Percentiles rank a stretch among this genome's conserved stretches.
Evolutionary conservation across 2,888 invertebrate species (phyloP).

Genomic region (Pharmacophagus antenor): DNA sequence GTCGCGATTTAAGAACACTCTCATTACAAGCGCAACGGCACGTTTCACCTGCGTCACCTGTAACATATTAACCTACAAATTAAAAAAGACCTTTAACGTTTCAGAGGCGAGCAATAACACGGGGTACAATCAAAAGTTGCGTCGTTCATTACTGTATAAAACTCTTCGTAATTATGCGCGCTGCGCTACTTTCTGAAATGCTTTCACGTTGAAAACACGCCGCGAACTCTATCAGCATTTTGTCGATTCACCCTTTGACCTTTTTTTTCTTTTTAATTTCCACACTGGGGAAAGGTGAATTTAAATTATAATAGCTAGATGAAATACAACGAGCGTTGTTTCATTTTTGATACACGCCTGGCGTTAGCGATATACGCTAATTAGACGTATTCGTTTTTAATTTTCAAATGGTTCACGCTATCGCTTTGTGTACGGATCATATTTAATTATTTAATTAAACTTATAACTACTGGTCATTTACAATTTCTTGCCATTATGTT

Average conservation of each 20-base stretch:
- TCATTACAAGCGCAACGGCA: no score
- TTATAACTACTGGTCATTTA: no score
- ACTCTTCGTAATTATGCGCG: constrained; percentile 26
- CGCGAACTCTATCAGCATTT: constrained; percentile 25
- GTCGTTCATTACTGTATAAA: constrained; percentile 24
- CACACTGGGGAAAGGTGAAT: neutral
- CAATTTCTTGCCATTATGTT: no score
- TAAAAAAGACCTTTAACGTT: constrained; percentile 11
- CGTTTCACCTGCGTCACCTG: no score
- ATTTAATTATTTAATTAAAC: no score
- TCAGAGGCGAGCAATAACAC: constrained; percentile 3
- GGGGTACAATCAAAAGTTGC: constrained; percentile 17
- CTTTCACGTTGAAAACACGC: constrained; percentile 24
- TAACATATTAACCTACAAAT: neutral
- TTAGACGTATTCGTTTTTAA: no score
- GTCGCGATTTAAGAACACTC: no score
- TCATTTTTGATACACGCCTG: neutral
- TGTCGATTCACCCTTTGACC: constrained; percentile 25
- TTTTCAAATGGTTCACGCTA: no score
- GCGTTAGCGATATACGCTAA: no score
- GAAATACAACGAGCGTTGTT: neutral
- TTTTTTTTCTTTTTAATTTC: constrained; percentile 24
- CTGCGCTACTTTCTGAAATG: constrained; percentile 24
- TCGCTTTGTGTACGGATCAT: no score
- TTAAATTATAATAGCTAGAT: constrained; percentile 14